Conservation (phyloP, 2,113 vertebrate genomes). For the Fregetta grallaria region DNA sequence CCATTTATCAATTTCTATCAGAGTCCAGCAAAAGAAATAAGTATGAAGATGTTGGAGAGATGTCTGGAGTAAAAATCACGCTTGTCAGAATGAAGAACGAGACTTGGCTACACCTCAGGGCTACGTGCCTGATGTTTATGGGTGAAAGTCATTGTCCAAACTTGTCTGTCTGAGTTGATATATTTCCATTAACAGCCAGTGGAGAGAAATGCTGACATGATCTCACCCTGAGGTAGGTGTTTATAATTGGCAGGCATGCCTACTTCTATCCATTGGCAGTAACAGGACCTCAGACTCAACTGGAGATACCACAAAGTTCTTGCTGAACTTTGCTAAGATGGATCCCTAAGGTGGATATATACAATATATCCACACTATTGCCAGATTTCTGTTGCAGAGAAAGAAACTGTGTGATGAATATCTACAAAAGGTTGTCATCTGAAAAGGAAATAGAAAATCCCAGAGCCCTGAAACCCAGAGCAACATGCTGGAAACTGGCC, state of each 20-base stretch:
- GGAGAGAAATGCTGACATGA: neutral
- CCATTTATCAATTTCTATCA: neutral
- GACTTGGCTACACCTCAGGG: neutral
- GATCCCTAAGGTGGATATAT: neutral
- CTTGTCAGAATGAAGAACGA: neutral
- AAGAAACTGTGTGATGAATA: neutral
- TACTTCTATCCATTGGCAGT: neutral
- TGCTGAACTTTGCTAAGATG: neutral
- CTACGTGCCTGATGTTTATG: neutral
- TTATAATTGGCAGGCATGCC: neutral
- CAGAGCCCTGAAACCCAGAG: neutral
- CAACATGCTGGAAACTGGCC: neutral
- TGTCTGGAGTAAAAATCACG: neutral
- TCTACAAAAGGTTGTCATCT: neutral
- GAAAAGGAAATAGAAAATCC: neutral
- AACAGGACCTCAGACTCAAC: neutral
- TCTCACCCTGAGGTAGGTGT: neutral
- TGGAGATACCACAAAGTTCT: neutral
- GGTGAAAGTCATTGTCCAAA: neutral
- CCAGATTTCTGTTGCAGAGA: neutral
- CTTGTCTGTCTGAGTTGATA: neutral
- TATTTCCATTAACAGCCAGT: neutral
- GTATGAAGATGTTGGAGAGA: neutral
- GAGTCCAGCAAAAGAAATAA: neutral
- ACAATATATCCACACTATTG: neutral